These are phyloP conservation scores for Bombyx mandarina DNA, from an alignment of 1,140 invertebrate species.

Conservation along the genomic window DNA sequence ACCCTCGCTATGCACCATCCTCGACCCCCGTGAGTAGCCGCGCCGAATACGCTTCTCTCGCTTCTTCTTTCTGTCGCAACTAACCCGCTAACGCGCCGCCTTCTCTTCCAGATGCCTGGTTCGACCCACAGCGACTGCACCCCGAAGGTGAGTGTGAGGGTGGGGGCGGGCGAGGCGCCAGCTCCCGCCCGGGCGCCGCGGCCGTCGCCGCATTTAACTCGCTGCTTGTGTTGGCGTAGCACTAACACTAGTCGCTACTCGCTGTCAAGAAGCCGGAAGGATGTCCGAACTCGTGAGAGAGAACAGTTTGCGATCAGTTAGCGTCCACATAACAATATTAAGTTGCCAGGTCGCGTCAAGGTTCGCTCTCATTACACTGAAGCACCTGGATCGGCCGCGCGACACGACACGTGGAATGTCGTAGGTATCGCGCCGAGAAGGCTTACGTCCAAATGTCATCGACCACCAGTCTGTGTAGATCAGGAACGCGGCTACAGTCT, in stretches of 20 bases:
- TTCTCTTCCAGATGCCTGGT: slow-evolving; percentile 90
- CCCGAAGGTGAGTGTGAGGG: slow-evolving; percentile 82
- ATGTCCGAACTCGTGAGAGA: not conserved
- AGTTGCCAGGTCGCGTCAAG: slow-evolving; percentile 21
- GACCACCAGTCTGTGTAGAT: not conserved
- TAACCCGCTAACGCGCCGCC: slow-evolving; percentile 65
- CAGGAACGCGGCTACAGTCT: not conserved
- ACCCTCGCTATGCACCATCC: slow-evolving; percentile 59
- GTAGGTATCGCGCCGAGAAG: not conserved
- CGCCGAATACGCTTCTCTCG: slow-evolving; percentile 42
- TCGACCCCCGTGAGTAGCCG: slow-evolving; percentile 58
- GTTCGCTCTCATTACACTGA: slow-evolving; percentile 6
- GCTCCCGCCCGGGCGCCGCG: slow-evolving; percentile 23
- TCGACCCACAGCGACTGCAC: slow-evolving; percentile 89
- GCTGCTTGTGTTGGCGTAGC: slow-evolving; percentile 17
- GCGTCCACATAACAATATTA: slow-evolving; percentile 23
- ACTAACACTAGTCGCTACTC: not conserved
- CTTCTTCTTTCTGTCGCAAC: slow-evolving; percentile 56
- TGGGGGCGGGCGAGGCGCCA: slow-evolving; percentile 29
- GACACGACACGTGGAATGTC: not conserved
- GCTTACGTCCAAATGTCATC: slow-evolving; percentile 6
- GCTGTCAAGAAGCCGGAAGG: too few species aligned
- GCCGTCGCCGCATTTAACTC: slow-evolving; percentile 6
- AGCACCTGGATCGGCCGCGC: not conserved
- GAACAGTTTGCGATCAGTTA: too few species aligned